phyloP scores from a whole-genome alignment of 1,140 invertebrate species.

The Kradibia gibbosae region DNA sequence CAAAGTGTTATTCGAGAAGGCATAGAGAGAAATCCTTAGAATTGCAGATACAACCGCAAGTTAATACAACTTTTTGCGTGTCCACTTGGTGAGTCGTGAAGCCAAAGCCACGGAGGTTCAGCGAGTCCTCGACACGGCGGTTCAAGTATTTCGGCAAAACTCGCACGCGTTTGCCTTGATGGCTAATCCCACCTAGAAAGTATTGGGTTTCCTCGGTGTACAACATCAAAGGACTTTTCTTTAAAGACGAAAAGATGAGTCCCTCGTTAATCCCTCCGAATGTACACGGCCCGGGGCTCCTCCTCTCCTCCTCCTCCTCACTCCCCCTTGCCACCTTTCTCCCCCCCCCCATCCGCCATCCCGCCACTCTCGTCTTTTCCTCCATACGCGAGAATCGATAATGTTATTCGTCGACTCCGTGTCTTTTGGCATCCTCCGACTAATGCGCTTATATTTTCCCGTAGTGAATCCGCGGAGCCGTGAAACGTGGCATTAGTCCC shows the following conservation, averaged over 20 bases:
- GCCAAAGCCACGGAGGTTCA: neutral
- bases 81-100: neutral
- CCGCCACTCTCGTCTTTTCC: too few relatives aligned
- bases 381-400: neutral
- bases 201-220: neutral
- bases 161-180: neutral
- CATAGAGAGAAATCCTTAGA: neutral
- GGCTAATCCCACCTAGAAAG: slow-evolving; percentile 12
- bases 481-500: slow-evolving; percentile 65
- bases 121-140: neutral
- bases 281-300: neutral
- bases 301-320: neutral
- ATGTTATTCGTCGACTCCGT: neutral
- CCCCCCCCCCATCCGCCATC: neutral
- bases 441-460: slow-evolving; percentile 63
- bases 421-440: slow-evolving; percentile 57
- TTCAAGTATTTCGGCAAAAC: slow-evolving; percentile 17
- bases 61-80: neutral
- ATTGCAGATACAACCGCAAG: neutral
- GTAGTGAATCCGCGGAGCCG: slow-evolving; percentile 59
- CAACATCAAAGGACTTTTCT: slow-evolving; percentile 22
- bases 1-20: neutral
- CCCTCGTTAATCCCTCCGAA: slow-evolving; percentile 5
- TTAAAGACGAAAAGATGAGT: neutral
- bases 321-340: neutral